phyloP scores from a whole-genome alignment of 2,797 vertebrate genomes.

The Yasuhikotakia modesta region DNA sequence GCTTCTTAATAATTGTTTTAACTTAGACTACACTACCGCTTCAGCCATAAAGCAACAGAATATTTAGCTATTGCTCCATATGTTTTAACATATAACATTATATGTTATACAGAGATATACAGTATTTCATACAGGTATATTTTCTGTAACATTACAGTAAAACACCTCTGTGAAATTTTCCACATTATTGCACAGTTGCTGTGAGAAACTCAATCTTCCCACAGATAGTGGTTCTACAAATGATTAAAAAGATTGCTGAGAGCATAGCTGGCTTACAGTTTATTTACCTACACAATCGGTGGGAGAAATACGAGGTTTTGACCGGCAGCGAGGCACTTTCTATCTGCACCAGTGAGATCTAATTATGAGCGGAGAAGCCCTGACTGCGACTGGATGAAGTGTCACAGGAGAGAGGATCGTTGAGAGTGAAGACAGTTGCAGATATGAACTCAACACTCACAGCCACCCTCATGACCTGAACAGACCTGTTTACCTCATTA shows the following conservation, averaged over 20 bases:
- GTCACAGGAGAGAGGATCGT: constrained; percentile 65
- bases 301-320: constrained; percentile 65
- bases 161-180: constrained; percentile 9
- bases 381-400: constrained; percentile 65
- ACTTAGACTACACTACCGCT: not conserved
- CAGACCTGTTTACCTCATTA: constrained; percentile 81
- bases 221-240: constrained; percentile 32
- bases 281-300: constrained; percentile 72
- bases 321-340: constrained; percentile 71
- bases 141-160: not conserved
- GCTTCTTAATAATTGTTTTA: no score
- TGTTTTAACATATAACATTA: not conserved
- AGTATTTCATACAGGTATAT: not conserved
- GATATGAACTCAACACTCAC: constrained; percentile 64
- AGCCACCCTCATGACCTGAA: constrained; percentile 69
- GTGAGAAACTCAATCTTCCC: constrained; percentile 38
- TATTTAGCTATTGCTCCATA: constrained; percentile 1
- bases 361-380: constrained; percentile 73
- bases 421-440: constrained; percentile 60
- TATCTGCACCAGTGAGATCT: constrained; percentile 76
- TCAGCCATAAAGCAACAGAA: constrained; percentile 8
- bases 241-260: constrained; percentile 63
- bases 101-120: no score
- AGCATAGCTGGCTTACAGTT: constrained; percentile 69
- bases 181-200: constrained; percentile 42